Evolutionary conservation across 2,888 invertebrate genomes (phyloP).

Genomic region (Epistrophe eligans): DNA sequence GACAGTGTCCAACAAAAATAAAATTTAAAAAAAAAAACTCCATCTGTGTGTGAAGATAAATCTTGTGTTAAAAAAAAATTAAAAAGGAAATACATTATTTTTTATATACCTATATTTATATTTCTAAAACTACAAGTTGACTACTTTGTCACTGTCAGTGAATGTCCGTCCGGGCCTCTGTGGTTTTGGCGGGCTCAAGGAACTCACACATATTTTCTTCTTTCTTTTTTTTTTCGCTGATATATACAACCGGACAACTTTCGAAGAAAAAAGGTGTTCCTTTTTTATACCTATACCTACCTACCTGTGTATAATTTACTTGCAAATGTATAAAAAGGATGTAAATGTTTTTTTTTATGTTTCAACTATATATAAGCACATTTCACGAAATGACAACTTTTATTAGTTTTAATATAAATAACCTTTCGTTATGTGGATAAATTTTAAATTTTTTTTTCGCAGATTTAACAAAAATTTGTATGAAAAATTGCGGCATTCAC

Average conservation of each 20-base stretch:
- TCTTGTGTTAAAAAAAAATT: conserved; percentile 37
- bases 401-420: conserved; percentile 1
- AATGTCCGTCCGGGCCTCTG: conserved; percentile 46
- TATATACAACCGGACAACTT: neutral
- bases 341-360: neutral
- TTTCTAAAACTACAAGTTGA: conserved; percentile 54
- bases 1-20: conserved; percentile 42
- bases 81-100: conserved; percentile 61
- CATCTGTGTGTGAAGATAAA: conserved; percentile 60
- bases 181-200: conserved; percentile 40
- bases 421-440: neutral
- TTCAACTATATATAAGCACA: neutral
- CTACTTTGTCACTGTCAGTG: conserved; percentile 73
- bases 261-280: neutral
- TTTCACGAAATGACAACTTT: neutral
- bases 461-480: no score
- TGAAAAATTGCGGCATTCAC: no score
- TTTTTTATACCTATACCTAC: neutral
- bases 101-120: conserved; percentile 25
- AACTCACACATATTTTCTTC: conserved; percentile 7
- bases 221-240: neutral
- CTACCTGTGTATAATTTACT: neutral
- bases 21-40: conserved; percentile 25
- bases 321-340: neutral
- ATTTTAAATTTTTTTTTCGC: neutral